These are phyloP conservation scores for Melanotus villosus DNA, from an alignment of 2,888 invertebrate species.

Conservation along the genomic window DNA sequence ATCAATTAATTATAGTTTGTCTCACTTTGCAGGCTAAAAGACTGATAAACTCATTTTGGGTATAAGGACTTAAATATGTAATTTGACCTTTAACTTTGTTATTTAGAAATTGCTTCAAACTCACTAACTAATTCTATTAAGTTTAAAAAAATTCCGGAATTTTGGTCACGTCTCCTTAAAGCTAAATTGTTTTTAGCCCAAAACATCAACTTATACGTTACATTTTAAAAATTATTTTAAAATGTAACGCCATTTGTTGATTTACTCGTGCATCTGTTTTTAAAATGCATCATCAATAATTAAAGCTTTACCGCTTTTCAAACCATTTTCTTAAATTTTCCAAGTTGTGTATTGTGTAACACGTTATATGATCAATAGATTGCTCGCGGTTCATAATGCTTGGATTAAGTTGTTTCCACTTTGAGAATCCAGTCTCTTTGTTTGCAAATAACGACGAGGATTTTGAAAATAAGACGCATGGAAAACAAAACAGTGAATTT, in stretches of 20 bases:
- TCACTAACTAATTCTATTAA: not conserved
- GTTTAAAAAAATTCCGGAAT: not conserved
- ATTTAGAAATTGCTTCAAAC: not conserved
- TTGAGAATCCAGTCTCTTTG: not conserved
- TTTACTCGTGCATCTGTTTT: not conserved
- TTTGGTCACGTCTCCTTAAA: not conserved
- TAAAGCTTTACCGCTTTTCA: no score
- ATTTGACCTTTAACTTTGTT: not conserved
- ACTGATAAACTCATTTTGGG: not conserved
- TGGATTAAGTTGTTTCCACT: not conserved
- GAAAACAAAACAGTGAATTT: not conserved
- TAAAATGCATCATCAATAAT: not conserved
- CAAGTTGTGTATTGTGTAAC: constrained; percentile 3
- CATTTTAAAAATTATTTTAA: no score
- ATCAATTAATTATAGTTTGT: not conserved
- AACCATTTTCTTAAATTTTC: not conserved
- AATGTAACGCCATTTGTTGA: not conserved
- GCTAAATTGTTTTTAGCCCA: no score
- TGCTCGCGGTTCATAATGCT: not conserved
- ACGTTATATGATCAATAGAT: not conserved
- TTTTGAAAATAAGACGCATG: not conserved
- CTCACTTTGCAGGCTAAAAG: not conserved
- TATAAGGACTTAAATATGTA: not conserved
- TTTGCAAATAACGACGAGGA: not conserved
- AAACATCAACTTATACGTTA: no score